These are phyloP conservation scores for Eurystomus gularis DNA, from an alignment of 2,113 vertebrate genomes.

Conservation along the genomic window DNA sequence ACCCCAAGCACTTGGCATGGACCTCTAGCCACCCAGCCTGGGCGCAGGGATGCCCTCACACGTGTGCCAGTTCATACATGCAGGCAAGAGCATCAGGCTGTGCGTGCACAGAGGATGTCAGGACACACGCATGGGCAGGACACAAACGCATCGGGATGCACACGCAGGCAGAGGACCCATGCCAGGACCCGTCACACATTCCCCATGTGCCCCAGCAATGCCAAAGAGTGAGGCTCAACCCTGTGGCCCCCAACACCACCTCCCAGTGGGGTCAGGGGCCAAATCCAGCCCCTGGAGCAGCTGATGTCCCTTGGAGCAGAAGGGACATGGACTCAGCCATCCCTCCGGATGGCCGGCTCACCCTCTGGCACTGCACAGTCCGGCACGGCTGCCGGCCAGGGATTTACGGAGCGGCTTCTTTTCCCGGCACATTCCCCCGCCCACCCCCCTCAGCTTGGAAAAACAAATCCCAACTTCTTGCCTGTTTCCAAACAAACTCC, in stretches of 20 bases:
- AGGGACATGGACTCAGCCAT: neutral
- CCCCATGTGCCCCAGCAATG: rapidly evolving
- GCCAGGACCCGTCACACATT: neutral
- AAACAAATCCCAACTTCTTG: neutral
- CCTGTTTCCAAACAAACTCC: constrained; percentile 19
- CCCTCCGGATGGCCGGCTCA: neutral
- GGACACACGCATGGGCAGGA: neutral
- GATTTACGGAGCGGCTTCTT: neutral
- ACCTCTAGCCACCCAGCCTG: neutral
- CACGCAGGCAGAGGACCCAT: rapidly evolving
- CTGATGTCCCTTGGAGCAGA: neutral
- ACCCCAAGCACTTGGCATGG: neutral
- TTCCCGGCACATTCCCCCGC: neutral
- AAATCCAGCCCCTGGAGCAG: neutral
- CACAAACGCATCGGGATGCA: neutral
- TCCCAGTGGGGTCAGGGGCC: rapidly evolving
- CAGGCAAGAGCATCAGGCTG: neutral
- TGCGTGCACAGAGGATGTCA: rapidly evolving
- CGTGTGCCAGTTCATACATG: rapidly evolving
- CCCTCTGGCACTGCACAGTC: neutral
- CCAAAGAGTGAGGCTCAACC: neutral
- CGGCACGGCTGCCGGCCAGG: neutral
- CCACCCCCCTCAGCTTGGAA: neutral
- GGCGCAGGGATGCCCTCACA: neutral
- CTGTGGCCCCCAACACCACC: too few species aligned